Evolutionary conservation across 2,113 vertebrate species (phyloP).

Genomic region (Anseranas semipalmata): DNA sequence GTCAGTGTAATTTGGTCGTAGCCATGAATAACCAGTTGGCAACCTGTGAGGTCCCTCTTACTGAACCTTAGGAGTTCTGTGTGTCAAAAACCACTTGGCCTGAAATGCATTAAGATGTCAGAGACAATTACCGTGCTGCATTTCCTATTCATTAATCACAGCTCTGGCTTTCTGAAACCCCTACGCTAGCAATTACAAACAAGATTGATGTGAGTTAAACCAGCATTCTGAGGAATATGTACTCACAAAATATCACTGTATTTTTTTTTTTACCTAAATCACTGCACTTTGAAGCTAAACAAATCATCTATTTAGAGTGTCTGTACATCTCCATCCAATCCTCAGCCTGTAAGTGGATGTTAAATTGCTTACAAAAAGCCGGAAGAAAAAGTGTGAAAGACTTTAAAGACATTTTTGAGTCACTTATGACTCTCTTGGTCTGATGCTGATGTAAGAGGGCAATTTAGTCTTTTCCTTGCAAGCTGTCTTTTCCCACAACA

Average conservation of each 20-base stretch:
- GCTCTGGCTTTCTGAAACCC: conserved; percentile 10
- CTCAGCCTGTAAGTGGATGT: neutral
- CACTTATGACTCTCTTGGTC: neutral
- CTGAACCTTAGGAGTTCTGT: neutral
- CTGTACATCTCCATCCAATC: neutral
- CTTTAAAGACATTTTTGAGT: neutral
- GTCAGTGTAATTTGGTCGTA: conserved; percentile 17
- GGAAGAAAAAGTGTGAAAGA: neutral
- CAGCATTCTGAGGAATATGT: neutral
- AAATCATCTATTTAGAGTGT: conserved; percentile 48
- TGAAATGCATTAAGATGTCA: conserved; percentile 39
- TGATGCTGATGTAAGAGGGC: neutral
- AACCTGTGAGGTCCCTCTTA: conserved; percentile 28
- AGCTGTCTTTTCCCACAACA: neutral
- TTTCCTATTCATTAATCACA: conserved; percentile 38
- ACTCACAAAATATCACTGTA: neutral
- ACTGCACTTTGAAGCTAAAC: conserved; percentile 46
- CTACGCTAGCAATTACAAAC: neutral
- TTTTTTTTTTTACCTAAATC: neutral
- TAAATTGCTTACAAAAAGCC: conserved; percentile 30
- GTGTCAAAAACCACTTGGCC: neutral
- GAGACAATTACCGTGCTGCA: conserved; percentile 1
- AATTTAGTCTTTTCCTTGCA: conserved; percentile 26
- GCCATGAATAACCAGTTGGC: conserved; percentile 35
- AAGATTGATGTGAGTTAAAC: conserved; percentile 7